Evolutionary conservation across 2,113 vertebrate species (phyloP).

Genomic region (Sula dactylatra): DNA sequence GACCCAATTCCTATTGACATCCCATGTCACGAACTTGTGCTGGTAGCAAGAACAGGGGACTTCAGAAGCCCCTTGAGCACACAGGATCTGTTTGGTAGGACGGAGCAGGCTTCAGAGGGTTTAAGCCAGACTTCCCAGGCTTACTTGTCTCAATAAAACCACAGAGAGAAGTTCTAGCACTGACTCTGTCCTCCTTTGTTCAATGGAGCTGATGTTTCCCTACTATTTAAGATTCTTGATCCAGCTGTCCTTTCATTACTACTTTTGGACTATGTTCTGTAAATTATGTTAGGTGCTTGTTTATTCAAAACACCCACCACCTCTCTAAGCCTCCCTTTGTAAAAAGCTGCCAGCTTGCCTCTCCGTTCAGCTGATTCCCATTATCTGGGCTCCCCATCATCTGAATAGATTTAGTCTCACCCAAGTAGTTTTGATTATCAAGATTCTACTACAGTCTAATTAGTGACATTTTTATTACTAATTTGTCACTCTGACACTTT

Average conservation of each 20-base stretch:
- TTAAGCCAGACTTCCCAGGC: not conserved
- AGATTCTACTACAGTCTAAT: slow-evolving; percentile 54
- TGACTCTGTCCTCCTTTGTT: not conserved
- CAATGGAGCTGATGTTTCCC: not conserved
- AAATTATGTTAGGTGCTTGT: not conserved
- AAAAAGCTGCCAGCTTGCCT: slow-evolving; percentile 23
- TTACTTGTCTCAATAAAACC: not conserved
- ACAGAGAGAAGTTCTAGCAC: not conserved
- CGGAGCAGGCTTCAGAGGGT: not conserved
- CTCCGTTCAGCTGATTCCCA: slow-evolving; percentile 39
- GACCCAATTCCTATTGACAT: not conserved
- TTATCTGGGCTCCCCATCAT: slow-evolving; percentile 3
- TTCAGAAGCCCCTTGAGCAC: not conserved
- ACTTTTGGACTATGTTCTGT: not conserved
- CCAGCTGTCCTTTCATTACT: not conserved
- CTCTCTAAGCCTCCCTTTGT: not conserved
- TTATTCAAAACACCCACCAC: slow-evolving; percentile 12
- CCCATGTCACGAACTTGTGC: not conserved
- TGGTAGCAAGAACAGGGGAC: not conserved
- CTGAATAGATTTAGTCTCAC: slow-evolving; percentile 60
- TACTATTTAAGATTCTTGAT: not conserved
- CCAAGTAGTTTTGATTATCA: slow-evolving; percentile 64
- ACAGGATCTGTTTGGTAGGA: not conserved
- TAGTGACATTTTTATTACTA: slow-evolving; percentile 63
- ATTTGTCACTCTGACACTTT: slow-evolving; percentile 62